phyloP scores from a whole-genome alignment of 2,797 vertebrate genomes.

The Trematomus bernacchii region DNA sequence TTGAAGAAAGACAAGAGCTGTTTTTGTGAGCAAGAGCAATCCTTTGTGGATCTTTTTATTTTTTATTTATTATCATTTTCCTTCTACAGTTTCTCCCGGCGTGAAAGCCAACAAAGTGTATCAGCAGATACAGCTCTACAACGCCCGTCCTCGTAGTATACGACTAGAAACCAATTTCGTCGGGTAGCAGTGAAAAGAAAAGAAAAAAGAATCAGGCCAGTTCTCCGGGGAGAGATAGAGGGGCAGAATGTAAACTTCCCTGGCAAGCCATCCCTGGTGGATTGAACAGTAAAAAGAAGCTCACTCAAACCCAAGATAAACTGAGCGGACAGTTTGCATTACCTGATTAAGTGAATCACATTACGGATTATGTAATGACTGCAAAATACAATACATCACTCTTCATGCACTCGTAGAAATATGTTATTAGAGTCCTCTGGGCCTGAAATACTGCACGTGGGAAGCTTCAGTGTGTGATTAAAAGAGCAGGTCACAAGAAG shows the following conservation, averaged over 20 bases:
- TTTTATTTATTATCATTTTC: constrained; percentile 51
- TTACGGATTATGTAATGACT: constrained; percentile 63
- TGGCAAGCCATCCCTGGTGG: constrained; percentile 76
- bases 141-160: constrained; percentile 65
- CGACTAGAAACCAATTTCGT: constrained; percentile 82
- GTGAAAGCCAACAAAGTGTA: constrained; percentile 71
- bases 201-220: constrained; percentile 79
- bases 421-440: constrained; percentile 21
- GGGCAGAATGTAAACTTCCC: constrained; percentile 83
- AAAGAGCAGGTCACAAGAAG: too few species aligned
- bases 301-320: constrained; percentile 70
- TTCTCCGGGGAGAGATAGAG: constrained; percentile 79
- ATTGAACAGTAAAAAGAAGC: constrained; percentile 76
- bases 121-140: constrained; percentile 75
- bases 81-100: constrained; percentile 54
- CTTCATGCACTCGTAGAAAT: constrained; percentile 17
- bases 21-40: constrained; percentile 52
- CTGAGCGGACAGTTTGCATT: constrained; percentile 67
- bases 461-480: background rate
- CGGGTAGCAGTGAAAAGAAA: constrained; percentile 73
- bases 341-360: constrained; percentile 71
- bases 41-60: constrained; percentile 32
- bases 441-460: background rate
- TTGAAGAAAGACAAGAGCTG: constrained; percentile 71
- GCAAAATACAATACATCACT: constrained; percentile 40